Base-by-base conservation (phyloP, 2,113 vertebrate genomes). In the Epinephelus lanceolatus region DNA sequence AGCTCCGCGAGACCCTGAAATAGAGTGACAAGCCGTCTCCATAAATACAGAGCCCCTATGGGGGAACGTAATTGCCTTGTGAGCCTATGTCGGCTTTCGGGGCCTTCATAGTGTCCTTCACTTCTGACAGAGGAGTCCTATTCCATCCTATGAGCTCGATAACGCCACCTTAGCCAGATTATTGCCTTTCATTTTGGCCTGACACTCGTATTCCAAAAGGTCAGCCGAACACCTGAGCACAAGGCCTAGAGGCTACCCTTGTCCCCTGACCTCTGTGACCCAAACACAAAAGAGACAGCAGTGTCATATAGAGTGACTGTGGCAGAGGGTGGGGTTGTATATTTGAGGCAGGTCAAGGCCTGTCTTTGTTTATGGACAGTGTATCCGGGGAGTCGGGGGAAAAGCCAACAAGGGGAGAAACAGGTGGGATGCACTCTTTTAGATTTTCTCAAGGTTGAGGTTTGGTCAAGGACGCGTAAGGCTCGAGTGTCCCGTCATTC, bases 21-120 rank as follows among this genome's bases (percentile, higher is more conserved):
- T 92, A 94, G 94, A 94, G 92, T 94, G 93, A 93, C 93, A 95
- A 94, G 91, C 92, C 59, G 63, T 88, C 91, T 71, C 91, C 94
- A 93, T 92, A 94, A 95, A 96, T 94, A 93, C 88, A 75, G 85
- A 90, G 71, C 71, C 83, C 88, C 84, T 86, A 76, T 78, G 71
- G 89, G 83, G 70, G 59, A 65, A 42, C 71, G 65, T 94, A 92
- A 94, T 94, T 92, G 91, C 86, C 94, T 90, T 81, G 86, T 89
- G 84, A 90, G 87, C 85, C 81, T 73, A 33, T 80, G 73, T 60
- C 45, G 2, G 71, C 75, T 86, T 84, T 80, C 55, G 59, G 71
- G 57, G 60, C 79, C 77, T 86, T 90, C 72, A 59, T 10, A 1
- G 59, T 9, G 83, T 78, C 86, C 93, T 90, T 94, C 79, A 56